Base-by-base conservation (phyloP, 2,888 invertebrate genomes). In the Paralinhomoeus sp. region DNA sequence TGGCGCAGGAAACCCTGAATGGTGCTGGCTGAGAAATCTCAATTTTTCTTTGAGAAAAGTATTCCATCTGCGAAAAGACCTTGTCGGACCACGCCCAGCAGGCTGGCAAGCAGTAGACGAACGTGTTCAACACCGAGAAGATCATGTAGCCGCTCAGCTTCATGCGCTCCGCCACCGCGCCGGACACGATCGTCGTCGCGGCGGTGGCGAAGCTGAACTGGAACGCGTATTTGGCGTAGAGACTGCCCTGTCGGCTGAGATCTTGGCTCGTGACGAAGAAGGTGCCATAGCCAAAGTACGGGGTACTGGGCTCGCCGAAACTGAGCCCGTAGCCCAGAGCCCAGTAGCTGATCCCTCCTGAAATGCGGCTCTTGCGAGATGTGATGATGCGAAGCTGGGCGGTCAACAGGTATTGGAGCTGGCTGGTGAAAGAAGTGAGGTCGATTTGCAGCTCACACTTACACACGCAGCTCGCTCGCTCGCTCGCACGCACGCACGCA, bases 21-120 rank as follows among this genome's bases (percentile, higher is more conserved):
- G 12, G n/a, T n/a, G n/a, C n/a, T n/a, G n/a, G n/a, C n/a, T n/a
- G n/a, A n/a, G n/a, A n/a, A n/a, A n/a, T n/a, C n/a, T n/a, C n/a
- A n/a, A n/a, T n/a, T n/a, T n/a, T n/a, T n/a, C n/a, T n/a, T n/a
- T n/a, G n/a, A n/a, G n/a, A n/a, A 31, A 31, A 12, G 15, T 9
- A 31, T 9, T 31, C 9, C 15, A n/a, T n/a, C n/a, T n/a, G n/a
- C 12, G 84, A 76, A 84, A 84, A 85, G 1, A 84, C 84, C 80
- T 65, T 81, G 77, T 62, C 37, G 3, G 54, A 53, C 59, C 61
- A 60, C 7, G 59, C 49, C 62, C 62, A 63, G 43, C 57, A 57
- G 1, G 85, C 85, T 0, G 87, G 85, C 47, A 87, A 72, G 60
- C 85, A 83, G 65, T 85, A 87, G 12, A 85, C 79, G 2, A 78